A percentile compares a stretch with the other conserved stretches of the same genome.
These are phyloP conservation scores for Microtus oregoni DNA, from an alignment of 2,113 vertebrate species.

Conservation along the genomic window DNA sequence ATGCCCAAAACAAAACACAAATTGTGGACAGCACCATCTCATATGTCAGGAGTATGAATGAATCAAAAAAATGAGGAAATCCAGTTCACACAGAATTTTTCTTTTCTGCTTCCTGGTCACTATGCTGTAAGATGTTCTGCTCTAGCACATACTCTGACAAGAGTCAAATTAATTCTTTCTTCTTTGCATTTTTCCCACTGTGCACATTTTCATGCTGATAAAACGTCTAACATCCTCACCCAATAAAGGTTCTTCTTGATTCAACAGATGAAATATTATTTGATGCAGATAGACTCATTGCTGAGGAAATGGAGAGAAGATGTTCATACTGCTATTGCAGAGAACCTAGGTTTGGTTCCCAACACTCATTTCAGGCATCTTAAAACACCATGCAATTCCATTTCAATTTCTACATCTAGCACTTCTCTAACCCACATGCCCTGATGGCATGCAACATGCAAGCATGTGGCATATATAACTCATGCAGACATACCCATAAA, in stretches of 20 bases:
- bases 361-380: background rate
- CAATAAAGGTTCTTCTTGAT: background rate
- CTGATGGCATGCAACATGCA: background rate
- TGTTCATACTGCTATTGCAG: background rate
- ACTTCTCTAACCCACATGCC: background rate
- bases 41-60: background rate
- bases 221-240: background rate
- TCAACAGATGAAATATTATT: constrained; percentile 37
- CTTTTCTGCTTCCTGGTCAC: background rate
- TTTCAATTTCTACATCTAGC: background rate
- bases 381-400: background rate
- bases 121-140: background rate
- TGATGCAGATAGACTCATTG: background rate
- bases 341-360: background rate
- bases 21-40: background rate
- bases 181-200: background rate
- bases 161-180: background rate
- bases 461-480: background rate
- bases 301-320: background rate
- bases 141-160: background rate
- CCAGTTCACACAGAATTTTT: background rate
- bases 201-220: background rate
- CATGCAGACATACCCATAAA: background rate
- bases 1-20: constrained; percentile 40
- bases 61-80: background rate